Evolutionary conservation across 2,888 invertebrate species (phyloP).

Genomic region (Cosmia pyralina): DNA sequence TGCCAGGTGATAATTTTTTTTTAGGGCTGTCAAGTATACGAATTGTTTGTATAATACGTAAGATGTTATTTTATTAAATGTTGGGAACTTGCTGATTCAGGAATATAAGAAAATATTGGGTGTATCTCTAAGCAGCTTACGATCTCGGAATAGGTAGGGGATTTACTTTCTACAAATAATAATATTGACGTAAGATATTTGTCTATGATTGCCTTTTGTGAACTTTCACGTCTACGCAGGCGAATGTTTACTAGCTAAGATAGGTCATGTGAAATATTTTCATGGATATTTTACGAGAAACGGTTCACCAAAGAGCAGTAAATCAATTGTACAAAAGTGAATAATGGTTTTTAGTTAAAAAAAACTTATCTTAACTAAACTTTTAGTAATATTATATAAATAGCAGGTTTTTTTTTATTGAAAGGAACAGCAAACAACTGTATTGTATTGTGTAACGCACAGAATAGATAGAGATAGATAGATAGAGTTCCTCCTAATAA

Average conservation of each 20-base stretch:
- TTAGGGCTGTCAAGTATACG: constrained; percentile 20
- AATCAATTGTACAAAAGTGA: background rate
- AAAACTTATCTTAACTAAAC: no score
- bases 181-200: constrained; percentile 33
- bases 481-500: no score
- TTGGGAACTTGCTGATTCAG: constrained; percentile 31
- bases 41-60: constrained; percentile 13
- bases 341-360: background rate
- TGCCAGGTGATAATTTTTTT: constrained; percentile 66
- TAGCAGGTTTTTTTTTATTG: background rate
- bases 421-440: background rate
- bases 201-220: constrained; percentile 50
- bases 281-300: background rate
- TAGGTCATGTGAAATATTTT: background rate
- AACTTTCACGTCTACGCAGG: constrained; percentile 18
- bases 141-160: constrained; percentile 22
- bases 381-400: no score
- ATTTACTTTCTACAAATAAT: constrained; percentile 44
- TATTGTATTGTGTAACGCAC: no score
- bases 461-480: no score
- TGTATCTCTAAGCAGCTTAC: constrained; percentile 50
- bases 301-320: background rate
- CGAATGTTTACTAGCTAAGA: constrained; percentile 2
- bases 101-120: constrained; percentile 36
- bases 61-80: constrained; percentile 33